Percentiles rank a stretch among this genome's conserved stretches.
These are phyloP conservation scores for Dascyllus trimaculatus DNA, from an alignment of 2,113 vertebrate species.

Conservation along the genomic window DNA sequence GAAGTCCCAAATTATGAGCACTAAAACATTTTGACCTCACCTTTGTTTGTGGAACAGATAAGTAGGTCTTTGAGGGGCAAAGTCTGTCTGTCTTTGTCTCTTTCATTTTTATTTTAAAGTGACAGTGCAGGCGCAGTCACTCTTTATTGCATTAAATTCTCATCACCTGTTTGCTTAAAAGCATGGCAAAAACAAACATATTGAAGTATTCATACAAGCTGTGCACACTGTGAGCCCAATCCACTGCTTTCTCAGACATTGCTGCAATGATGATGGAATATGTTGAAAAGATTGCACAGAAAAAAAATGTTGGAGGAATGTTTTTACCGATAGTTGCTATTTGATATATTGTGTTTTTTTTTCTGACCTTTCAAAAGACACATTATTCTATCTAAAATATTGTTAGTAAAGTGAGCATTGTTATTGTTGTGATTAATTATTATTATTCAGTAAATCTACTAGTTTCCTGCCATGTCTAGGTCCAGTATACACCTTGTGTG, in stretches of 20 bases:
- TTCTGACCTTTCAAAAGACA: too few species aligned
- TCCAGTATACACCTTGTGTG: background rate
- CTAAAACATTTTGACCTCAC: constrained; percentile 52
- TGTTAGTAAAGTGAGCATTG: too few species aligned
- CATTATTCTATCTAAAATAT: too few species aligned
- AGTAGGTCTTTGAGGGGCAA: constrained; percentile 40
- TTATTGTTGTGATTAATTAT: too few species aligned
- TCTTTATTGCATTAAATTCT: background rate
- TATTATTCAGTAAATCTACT: background rate
- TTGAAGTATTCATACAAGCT: background rate
- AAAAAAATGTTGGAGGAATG: background rate
- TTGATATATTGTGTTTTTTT: background rate
- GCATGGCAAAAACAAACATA: background rate
- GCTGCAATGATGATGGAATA: too few species aligned
- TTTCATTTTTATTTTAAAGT: constrained; percentile 38
- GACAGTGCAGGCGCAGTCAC: background rate
- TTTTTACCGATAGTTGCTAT: background rate
- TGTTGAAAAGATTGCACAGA: too few species aligned
- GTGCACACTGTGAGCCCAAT: too few species aligned
- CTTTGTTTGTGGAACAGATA: constrained; percentile 64
- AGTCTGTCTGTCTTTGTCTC: constrained; percentile 43
- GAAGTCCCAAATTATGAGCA: background rate
- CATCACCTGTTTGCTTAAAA: background rate
- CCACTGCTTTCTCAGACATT: too few species aligned
- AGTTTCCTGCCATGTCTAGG: background rate